A percentile compares a stretch with the other conserved stretches of the same genome.
Conservation (phyloP, 2,797 vertebrate genomes). For the Danio jaintianensis region DNA sequence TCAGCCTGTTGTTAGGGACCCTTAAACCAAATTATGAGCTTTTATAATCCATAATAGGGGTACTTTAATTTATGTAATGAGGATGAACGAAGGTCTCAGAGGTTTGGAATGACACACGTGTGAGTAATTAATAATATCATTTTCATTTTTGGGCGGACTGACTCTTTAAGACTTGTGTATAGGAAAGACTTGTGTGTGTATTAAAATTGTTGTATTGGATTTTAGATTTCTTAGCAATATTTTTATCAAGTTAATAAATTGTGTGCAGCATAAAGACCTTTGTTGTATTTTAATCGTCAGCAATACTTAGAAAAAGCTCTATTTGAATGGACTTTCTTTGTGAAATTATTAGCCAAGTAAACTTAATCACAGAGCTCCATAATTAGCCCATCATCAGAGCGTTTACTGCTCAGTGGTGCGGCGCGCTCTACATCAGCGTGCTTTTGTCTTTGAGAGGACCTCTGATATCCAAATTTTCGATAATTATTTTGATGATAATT, state of each 20-base stretch:
- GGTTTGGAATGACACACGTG: too few species aligned
- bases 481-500: conserved; percentile 31
- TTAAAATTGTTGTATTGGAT: neutral
- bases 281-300: neutral
- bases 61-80: too few species aligned
- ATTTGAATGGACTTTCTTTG: neutral
- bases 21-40: too few species aligned
- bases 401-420: conserved; percentile 4
- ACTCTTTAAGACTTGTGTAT: too few species aligned
- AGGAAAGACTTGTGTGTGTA: too few species aligned
- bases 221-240: neutral
- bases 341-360: neutral
- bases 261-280: neutral
- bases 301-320: neutral
- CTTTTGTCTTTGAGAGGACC: conserved; percentile 13
- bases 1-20: too few species aligned
- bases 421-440: neutral
- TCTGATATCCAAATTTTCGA: neutral
- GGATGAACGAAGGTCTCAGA: too few species aligned
- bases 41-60: too few species aligned
- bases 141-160: too few species aligned
- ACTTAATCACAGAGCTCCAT: conserved; percentile 2
- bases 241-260: neutral
- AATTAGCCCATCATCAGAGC: neutral
- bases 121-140: too few species aligned